Evolutionary conservation across 2,113 vertebrate genomes (phyloP).

Genomic region (Polypterus senegalus): DNA sequence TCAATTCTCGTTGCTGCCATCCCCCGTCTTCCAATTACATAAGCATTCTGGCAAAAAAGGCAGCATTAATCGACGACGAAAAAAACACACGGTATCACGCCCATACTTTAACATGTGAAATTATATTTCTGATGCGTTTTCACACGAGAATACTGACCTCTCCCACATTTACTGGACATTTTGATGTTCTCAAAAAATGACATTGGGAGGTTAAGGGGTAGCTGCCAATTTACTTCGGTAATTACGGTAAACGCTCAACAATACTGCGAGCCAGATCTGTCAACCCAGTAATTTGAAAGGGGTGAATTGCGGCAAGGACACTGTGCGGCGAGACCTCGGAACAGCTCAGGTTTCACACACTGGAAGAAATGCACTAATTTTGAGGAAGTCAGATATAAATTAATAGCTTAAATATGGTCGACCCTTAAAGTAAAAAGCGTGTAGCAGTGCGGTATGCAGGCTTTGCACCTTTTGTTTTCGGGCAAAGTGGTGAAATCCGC

Average conservation of each 20-base stretch:
- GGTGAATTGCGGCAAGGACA: constrained; percentile 32
- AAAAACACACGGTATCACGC: no score
- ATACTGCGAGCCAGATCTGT: constrained; percentile 23
- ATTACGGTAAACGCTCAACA: constrained; percentile 53
- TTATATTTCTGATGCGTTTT: no score
- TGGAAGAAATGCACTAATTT: no score
- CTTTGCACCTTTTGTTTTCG: constrained; percentile 29
- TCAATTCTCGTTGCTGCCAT: no score
- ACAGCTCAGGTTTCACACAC: constrained; percentile 17
- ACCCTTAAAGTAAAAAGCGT: no score
- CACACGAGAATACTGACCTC: no score
- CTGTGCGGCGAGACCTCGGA: constrained; percentile 14
- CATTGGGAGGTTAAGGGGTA: constrained; percentile 17
- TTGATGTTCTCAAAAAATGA: constrained; percentile 23
- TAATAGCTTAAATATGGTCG: no score
- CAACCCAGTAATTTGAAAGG: constrained; percentile 33
- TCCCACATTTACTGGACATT: background rate
- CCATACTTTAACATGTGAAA: no score
- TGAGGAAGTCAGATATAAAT: no score
- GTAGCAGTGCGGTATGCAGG: background rate
- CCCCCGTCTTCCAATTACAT: no score
- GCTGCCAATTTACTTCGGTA: constrained; percentile 21
- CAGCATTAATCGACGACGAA: no score
- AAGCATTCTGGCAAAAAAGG: no score
- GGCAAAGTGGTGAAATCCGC: constrained; percentile 48